Conservation (phyloP, 2,113 vertebrate genomes). For the Cheilinus undulatus region DNA sequence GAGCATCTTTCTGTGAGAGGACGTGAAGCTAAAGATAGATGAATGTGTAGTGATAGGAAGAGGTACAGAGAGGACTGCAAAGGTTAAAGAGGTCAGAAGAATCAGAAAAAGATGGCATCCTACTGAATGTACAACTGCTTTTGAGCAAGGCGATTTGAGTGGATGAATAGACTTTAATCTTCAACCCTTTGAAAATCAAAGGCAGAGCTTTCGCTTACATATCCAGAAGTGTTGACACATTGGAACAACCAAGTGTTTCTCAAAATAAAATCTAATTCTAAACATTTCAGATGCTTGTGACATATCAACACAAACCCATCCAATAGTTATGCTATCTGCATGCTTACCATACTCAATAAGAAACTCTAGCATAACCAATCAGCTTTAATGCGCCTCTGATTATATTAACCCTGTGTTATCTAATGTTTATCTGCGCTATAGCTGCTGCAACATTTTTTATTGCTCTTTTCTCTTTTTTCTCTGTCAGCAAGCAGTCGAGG, state of each 20-base stretch:
- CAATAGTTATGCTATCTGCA: slow-evolving; percentile 44
- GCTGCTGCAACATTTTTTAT: slow-evolving; percentile 47
- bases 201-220: slow-evolving; percentile 68
- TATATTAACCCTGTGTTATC: slow-evolving; percentile 65
- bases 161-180: slow-evolving; percentile 76
- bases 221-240: slow-evolving; percentile 71
- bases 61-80: slow-evolving; percentile 37
- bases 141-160: slow-evolving; percentile 57
- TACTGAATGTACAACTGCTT: slow-evolving; percentile 40
- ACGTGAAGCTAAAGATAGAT: slow-evolving; percentile 20
- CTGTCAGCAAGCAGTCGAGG: slow-evolving; percentile 93
- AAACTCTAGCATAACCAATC: slow-evolving; percentile 63
- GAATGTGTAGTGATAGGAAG: slow-evolving; percentile 23
- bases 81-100: slow-evolving; percentile 60
- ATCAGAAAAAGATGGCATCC: slow-evolving; percentile 23
- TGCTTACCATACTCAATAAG: slow-evolving; percentile 64
- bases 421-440: slow-evolving; percentile 51
- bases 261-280: slow-evolving; percentile 69
- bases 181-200: slow-evolving; percentile 64
- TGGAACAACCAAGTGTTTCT: slow-evolving; percentile 73
- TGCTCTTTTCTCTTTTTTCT: slow-evolving; percentile 45
- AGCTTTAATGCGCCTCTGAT: slow-evolving; percentile 62
- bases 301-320: slow-evolving; percentile 55
- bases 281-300: slow-evolving; percentile 54
- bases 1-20: slow-evolving; percentile 32